Evolutionary conservation across 2,888 invertebrate genomes (phyloP).

Genomic region (Neuroscelio doddi): DNA sequence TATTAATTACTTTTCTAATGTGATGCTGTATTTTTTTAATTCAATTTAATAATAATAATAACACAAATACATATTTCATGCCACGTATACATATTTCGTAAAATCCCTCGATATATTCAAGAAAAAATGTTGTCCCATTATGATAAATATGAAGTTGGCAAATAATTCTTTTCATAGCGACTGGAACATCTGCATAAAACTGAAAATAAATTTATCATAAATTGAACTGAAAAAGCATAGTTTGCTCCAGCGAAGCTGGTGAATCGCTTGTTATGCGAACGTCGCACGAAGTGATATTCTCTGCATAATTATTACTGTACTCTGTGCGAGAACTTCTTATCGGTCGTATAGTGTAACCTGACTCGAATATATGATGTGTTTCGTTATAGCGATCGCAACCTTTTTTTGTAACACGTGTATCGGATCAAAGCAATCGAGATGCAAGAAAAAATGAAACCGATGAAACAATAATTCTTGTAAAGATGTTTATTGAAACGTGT

Average conservation of each 20-base stretch:
- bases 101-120: neutral
- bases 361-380: conserved; percentile 54
- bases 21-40: no score
- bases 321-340: conserved; percentile 56
- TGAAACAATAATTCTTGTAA: no score
- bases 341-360: conserved; percentile 50
- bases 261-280: conserved; percentile 59
- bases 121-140: neutral
- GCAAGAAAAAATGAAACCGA: neutral
- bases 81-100: conserved; percentile 1
- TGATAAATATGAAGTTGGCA: conserved; percentile 19
- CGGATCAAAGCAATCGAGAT: conserved; percentile 33
- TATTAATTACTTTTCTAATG: no score
- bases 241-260: conserved; percentile 29
- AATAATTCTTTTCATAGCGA: conserved; percentile 34
- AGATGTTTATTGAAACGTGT: no score
- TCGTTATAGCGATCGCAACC: conserved; percentile 41
- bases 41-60: no score
- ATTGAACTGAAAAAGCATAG: conserved; percentile 41
- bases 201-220: conserved; percentile 45
- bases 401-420: conserved; percentile 50
- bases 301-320: conserved; percentile 65
- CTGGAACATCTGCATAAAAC: conserved; percentile 40
- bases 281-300: conserved; percentile 58
- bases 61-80: neutral